Evolutionary conservation across 2,888 invertebrate genomes (phyloP), one percentile per base, ranked within the genome.

Genomic region (Anaspis maculata): DNA sequence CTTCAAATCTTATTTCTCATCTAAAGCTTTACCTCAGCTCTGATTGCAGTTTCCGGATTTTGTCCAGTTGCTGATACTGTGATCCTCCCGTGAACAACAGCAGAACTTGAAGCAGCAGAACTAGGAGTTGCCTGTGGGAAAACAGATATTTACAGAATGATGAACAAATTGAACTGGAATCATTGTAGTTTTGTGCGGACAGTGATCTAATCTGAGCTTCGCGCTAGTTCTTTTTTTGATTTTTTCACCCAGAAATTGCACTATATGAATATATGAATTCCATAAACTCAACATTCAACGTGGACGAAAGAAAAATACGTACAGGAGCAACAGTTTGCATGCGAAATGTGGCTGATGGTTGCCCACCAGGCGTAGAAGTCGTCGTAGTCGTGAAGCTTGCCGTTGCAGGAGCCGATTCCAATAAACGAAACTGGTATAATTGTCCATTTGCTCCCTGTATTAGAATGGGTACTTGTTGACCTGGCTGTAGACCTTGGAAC

Each of bases 391-490:
- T 46, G 32, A 70, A 66, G 22, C 66, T 59, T 6, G 66, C 59
- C 50, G 77, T 71, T 39, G 76, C 67, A 37, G 86, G 78, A 45
- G 87, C 81, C 50, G 87, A 84, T 48, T 87, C 87, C 55, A 90
- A 86, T 65, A 91, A 79, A 61, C 95, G 73, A 65, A 95, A 73
- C 69, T 95, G 92, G 69, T 86, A 88, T n/a, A n/a, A n/a, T 68
- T 91, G 90, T 60, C 95, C 95, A 74, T 88, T 92, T 72, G 95
- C 95, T 61, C 94, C 94, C 76, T 92, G 94, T 66, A 95, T 76
- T 63, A 95, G 77, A 66, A 95, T 76, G 65, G 91, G 87, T 42
- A 83, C 82, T 68, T 86, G 88, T 66, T 89, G 85, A 63, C 87
- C 84, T 50, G 86, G 81, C 70, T 86, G 89, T 49, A 88, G 75